Base-by-base conservation (phyloP, 2,797 vertebrate species). In the Falco naumanni region DNA sequence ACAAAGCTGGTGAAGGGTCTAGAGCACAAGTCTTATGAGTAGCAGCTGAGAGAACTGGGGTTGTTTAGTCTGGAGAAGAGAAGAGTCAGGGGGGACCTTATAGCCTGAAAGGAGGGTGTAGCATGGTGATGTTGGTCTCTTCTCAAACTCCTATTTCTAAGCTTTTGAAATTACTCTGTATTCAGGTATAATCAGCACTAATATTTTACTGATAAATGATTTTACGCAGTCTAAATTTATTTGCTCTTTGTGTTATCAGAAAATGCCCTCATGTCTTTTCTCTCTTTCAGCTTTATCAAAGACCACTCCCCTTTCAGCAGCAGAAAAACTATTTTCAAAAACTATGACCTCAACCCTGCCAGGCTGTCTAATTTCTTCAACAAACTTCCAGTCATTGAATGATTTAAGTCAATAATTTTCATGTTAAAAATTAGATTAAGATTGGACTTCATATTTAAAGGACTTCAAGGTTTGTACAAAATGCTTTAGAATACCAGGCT, bases 111-210 rank as follows among this genome's bases (percentile, higher is more conserved):
- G 37, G 37, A 37, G 37, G 37, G 37, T 37, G 37, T 37, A 37
- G 37, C 37, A 37, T 37, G 37, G 37, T 37, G 37, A 37, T 37
- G 37, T 37, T 37, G 37, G 37, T 37, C 37, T 37, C 37, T 37
- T 37, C 37, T 89, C 56, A 61, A 84, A 83, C 9, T 63, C 31
- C 5, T 5, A 0, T 59, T 78, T 6, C 54, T 43, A 43, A 68
- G 37, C 37, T 80, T 92, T 83, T 95, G 43, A 94, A 85, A 66
- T 76, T 6, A 91, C 37, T 94, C 85, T 85, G 78, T 86, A 92
- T 85, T 95, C 90, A 88, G 72, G 77, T 90, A 31, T 81, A 94
- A 97, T 90, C 89, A 95, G 86, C 68, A 60, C 16, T 64, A 87
- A 51, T 76, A 92, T 88, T 93, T 60, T 50, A 92, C 28, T 86